Base-by-base conservation (phyloP, 2,797 vertebrate species). In the Meriones psammophilus region DNA sequence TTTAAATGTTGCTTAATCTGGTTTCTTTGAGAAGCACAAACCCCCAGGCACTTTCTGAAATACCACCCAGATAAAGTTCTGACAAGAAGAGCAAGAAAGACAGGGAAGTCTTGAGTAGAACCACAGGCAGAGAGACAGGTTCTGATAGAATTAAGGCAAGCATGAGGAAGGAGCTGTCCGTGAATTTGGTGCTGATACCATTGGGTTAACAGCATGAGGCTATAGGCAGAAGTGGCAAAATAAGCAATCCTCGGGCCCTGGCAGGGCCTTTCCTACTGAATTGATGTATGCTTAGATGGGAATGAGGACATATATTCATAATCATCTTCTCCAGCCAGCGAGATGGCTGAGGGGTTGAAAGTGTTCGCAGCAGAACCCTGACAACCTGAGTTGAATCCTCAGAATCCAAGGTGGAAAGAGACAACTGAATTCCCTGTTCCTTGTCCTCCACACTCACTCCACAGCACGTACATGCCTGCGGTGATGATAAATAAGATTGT, bases 141-240 rank as follows among this genome's bases (percentile, higher is more conserved):
- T 96, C 46, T 2, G 5, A 39, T 66, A 91, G 56, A 71, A 14
- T 83, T 87, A 88, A 90, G 58, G 68, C 69, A 95, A 50, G 2
- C 12, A 13, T 50, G 36, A n/a, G 39, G 22, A 80, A 84, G 97
- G 97, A 97, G 96, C 97, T 98, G 95, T 97, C 96, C 97, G 62
- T 0, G 0, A 2, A 0, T 3, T 68, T 95, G 81, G 97, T 97
- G 97, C 97, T 98, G 97, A 97, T 26, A 30, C 36, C 64, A 5
- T 22, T 68, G 74, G 20, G 39, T 81, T 93, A 36, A 68, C 15
- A n/a, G 12, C 2, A 39, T 73, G 42, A 68, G 50, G 8, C 78
- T 89, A 30, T 8, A 60, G 68, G 71, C 58, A 85, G 56, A 92
- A 92, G 62, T 2, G 28, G 36, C 36, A 4, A 66, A 66, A 46